Base-by-base conservation (phyloP, 2,888 invertebrate genomes). In the Dione vanillae region DNA sequence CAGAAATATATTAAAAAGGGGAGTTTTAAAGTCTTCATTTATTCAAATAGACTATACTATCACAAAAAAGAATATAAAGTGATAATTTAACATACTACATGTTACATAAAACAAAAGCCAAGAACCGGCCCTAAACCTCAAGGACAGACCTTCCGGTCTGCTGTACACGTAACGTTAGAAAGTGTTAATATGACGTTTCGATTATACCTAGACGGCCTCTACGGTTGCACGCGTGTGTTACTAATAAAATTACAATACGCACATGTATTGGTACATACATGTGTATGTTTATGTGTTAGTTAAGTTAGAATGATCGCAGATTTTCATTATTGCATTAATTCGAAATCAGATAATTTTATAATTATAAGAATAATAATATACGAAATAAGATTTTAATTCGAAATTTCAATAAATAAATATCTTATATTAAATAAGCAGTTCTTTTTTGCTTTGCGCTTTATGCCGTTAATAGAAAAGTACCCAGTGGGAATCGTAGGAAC, bases 111-210 rank as follows among this genome's bases (percentile, higher is more conserved):
- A 37, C 14, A 47, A 9, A 11, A 37, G 10, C 16, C 14, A 9
- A 12, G 0, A 49, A 49, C 64, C 64, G 49, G 49, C 64, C 64
- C 49, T 64, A 64, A 37, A 7, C 1, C 49, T 64, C 73, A 71
- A 74, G 73, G 73, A 66, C 71, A 49, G 45, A 56, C 41, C 70
- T 70, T 70, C 70, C 69, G 66, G 69, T 27, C 64, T 16, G 40
- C 35, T 16, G 20, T 27, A 51, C 45, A 66, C 66, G 66, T 69
- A 69, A 64, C 66, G 27, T 66, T 61, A 65, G 69, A 72, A 69
- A 72, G 64, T 64, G 40, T 12, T 40, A 40, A 27, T 59, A 59
- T 27, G 45, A 71, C 68, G 71, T 68, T 43, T 45, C 59, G 59
- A 65, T 71, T 59, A 68, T 45, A 65, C 68, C 35, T 56, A 68